Base-by-base conservation (phyloP, 2,113 vertebrate species). In the Scatophagus argus region DNA sequence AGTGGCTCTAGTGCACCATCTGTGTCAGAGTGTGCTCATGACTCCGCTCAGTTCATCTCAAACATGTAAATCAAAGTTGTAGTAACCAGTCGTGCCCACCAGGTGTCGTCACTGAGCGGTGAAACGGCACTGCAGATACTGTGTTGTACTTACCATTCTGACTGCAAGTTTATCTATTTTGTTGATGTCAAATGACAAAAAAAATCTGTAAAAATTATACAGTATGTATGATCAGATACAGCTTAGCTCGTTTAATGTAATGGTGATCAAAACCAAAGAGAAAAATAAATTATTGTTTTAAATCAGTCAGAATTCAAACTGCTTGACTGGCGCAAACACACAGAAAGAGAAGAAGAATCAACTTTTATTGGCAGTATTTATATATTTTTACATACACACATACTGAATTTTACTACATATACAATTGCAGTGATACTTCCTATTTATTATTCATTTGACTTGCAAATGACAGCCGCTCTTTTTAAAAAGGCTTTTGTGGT, bases 1-100 rank as follows among this genome's bases (percentile, higher is more conserved):
- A 60, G 78, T 38, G 52, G 77, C 80, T 83, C 68, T 32, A 62
- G 60, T 41, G 82, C 77, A n/a, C 80, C 88, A 82, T 66, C 86
- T 90, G 54, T 69, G 41, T 51, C 63, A 23, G 60, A 58, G 46
- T 61, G 10, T 0, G 16, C 7, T 16, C 1, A 72, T 44, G 21
- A 67, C 55, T 65, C 64, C 46, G n/a, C 3, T 66, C 16, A 1
- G 11, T 16, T 19, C 3, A 66, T 67, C 38, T 38, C 54, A 17
- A 19, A 31, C 6, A 10, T 2, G 19, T 4, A 16, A 47, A 39
- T 71, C 2, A 49, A 38, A 60, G 13, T 27, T 84, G 85, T 38
- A 79, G 66, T 66, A 63, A 61, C 6, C 32, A 17, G 1, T 9
- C 0, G 0, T 0, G 5, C 32, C 79, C 90, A 86, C 86, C 63